These are phyloP conservation scores for Adela reaumurella DNA, from an alignment of 2,888 invertebrate species.

Conservation along the genomic window DNA sequence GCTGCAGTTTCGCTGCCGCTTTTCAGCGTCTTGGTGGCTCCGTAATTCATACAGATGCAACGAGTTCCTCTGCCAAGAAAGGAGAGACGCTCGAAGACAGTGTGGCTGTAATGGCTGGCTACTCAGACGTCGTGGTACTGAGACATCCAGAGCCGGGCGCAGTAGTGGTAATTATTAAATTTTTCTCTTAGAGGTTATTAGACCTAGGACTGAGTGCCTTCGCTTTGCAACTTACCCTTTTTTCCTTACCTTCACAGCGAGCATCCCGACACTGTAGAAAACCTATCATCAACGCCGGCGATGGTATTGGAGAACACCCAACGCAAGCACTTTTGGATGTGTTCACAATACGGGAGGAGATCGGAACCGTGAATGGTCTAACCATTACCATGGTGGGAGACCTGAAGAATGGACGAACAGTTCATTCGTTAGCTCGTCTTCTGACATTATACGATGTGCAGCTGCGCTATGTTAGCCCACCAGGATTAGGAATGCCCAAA, in stretches of 20 bases:
- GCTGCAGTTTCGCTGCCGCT: constrained; percentile 93
- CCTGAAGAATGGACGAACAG: constrained; percentile 95
- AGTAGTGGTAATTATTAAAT: constrained; percentile 64
- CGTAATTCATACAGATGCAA: constrained; percentile 86
- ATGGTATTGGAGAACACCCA: constrained; percentile 96
- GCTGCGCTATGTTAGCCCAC: constrained; percentile 87
- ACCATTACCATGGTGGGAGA: constrained; percentile 99
- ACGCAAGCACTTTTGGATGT: constrained; percentile 96
- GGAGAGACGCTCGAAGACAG: constrained; percentile 94
- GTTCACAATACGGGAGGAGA: constrained; percentile 97
- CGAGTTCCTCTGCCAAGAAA: constrained; percentile 91
- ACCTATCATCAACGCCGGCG: constrained; percentile 97
- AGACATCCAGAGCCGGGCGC: constrained; percentile 93
- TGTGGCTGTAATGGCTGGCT: constrained; percentile 83
- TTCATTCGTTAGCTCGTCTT: constrained; percentile 92
- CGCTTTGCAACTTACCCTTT: no score
- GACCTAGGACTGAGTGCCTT: no score
- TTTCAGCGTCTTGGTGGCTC: constrained; percentile 95
- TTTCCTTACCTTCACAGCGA: constrained; percentile 63
- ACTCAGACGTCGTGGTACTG: constrained; percentile 90
- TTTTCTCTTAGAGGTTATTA: no score
- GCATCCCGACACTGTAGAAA: constrained; percentile 81
- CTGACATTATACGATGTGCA: constrained; percentile 93
- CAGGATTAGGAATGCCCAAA: constrained; percentile 86
- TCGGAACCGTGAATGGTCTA: constrained; percentile 96